phyloP scores from a whole-genome alignment of 2,888 invertebrate species.

The Sinodicranocentrus sp. region DNA sequence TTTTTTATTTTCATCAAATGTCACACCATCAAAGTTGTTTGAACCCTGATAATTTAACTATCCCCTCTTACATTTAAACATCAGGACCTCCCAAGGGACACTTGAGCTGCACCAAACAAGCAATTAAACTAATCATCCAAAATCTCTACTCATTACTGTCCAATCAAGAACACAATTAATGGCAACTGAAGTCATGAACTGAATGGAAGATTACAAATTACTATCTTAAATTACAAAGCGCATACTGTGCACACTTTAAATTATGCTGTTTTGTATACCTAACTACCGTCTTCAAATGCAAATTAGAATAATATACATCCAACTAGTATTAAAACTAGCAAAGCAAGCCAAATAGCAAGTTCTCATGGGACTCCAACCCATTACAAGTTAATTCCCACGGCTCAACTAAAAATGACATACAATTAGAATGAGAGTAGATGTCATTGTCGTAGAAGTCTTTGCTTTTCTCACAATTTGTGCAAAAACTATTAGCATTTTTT shows the following conservation, averaged over 20 bases:
- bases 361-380: too few relatives aligned
- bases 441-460: constrained; percentile 27
- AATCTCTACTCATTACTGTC: neutral
- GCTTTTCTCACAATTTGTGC: constrained; percentile 30
- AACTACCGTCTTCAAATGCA: too few relatives aligned
- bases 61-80: too few relatives aligned
- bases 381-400: constrained; percentile 8
- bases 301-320: too few relatives aligned
- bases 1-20: too few relatives aligned
- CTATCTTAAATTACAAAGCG: neutral
- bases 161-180: neutral
- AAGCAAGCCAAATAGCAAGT: neutral
- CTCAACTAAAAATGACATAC: neutral
- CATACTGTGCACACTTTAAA: neutral
- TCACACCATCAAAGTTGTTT: too few relatives aligned
- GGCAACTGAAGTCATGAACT: too few relatives aligned
- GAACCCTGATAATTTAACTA: too few relatives aligned
- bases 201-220: neutral
- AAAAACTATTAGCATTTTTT: constrained; percentile 24
- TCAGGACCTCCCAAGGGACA: neutral
- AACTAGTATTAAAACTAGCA: too few relatives aligned
- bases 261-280: too few relatives aligned
- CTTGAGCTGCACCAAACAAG: neutral
- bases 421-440: constrained; percentile 29
- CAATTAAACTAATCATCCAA: neutral